A percentile compares a stretch with the other conserved stretches of the same genome.
These are phyloP conservation scores for Natator depressus DNA, from an alignment of 2,113 vertebrate species.

Conservation along the genomic window DNA sequence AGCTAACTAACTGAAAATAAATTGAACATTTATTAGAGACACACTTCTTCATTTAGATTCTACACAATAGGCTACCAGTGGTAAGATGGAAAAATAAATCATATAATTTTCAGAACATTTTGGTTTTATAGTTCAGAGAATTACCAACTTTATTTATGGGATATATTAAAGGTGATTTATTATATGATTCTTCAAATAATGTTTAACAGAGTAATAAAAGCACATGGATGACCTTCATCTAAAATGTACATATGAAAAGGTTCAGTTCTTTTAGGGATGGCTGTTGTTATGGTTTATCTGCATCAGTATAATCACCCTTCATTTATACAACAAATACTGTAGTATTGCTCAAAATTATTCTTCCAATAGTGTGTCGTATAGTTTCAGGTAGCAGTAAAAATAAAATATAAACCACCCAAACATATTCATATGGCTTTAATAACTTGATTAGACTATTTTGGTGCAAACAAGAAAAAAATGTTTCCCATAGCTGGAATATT, in stretches of 20 bases:
- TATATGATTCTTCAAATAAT: slow-evolving; percentile 38
- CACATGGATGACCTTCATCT: slow-evolving; percentile 47
- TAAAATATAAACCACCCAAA: neutral
- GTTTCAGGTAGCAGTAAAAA: neutral
- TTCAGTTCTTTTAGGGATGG: neutral
- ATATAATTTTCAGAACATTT: slow-evolving; percentile 34
- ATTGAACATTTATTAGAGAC: slow-evolving; percentile 29
- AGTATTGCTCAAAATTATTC: neutral
- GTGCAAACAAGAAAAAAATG: neutral
- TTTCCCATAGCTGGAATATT: neutral
- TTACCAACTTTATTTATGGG: slow-evolving; percentile 61
- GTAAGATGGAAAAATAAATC: slow-evolving; percentile 39
- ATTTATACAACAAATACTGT: slow-evolving; percentile 14
- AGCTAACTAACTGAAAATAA: slow-evolving; percentile 30
- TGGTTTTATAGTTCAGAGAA: slow-evolving; percentile 59
- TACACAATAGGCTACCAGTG: neutral
- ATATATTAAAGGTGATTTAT: slow-evolving; percentile 53
- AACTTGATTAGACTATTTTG: neutral
- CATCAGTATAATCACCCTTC: neutral
- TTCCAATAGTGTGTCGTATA: neutral
- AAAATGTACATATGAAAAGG: neutral
- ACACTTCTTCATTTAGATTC: slow-evolving; percentile 36
- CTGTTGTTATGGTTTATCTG: neutral
- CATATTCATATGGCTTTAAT: neutral
- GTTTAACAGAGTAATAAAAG: slow-evolving; percentile 53